A percentile compares a stretch with the other conserved stretches of the same genome.
Conservation (phyloP, 2,888 invertebrate genomes). For the Tuta absoluta region DNA sequence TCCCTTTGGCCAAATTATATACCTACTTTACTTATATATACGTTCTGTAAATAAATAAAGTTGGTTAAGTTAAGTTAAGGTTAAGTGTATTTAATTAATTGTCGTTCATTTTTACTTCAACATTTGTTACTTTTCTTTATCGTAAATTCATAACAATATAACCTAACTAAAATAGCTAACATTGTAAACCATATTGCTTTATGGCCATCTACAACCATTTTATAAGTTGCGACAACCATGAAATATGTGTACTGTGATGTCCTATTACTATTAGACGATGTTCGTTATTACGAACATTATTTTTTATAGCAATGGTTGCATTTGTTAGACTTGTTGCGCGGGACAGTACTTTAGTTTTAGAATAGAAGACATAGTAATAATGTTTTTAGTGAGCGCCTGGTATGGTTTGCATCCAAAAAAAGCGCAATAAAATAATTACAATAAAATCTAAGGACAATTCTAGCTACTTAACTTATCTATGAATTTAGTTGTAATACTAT, state of each 20-base stretch:
- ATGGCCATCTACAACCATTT: background rate
- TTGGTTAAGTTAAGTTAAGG: too few species aligned
- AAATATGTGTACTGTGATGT: background rate
- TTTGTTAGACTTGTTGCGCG: background rate
- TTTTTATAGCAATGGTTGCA: slow-evolving; percentile 1
- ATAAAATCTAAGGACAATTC: too few species aligned
- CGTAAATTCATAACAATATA: background rate
- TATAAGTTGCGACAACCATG: background rate
- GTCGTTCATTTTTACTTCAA: too few species aligned
- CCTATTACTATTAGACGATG: background rate
- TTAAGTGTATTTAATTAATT: too few species aligned
- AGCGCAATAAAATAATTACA: too few species aligned
- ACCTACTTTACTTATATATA: too few species aligned
- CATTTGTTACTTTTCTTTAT: too few species aligned
- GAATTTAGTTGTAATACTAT: too few species aligned
- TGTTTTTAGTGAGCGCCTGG: background rate
- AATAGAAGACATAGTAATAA: background rate
- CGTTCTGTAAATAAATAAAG: too few species aligned
- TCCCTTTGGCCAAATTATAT: too few species aligned
- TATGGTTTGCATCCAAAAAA: too few species aligned
- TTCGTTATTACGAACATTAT: background rate
- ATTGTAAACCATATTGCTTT: background rate
- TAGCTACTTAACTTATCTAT: too few species aligned
- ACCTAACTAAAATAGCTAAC: background rate
- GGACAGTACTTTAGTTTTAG: background rate